Base-by-base conservation (phyloP, 2,113 vertebrate species). In the Protobothrops mucrosquamatus region DNA sequence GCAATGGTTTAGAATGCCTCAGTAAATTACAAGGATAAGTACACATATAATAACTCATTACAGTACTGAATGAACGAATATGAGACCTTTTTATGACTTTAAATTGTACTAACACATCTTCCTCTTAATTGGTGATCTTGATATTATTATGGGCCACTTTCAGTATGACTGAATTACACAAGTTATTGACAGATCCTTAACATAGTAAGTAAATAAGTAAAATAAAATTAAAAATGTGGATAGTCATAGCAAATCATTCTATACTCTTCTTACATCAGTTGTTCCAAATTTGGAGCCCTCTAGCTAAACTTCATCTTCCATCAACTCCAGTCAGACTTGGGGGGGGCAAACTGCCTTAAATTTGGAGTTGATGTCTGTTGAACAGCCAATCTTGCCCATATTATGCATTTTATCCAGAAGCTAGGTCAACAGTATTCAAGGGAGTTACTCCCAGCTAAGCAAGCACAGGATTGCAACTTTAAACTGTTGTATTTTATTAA, bases 401-500 rank as follows among this genome's bases (percentile, higher is more conserved):
- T 81, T 43, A 81, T 51, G 29, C 55, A 87, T 64, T 52, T 87
- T 52, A 64, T 20, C n/a, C 43, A 61, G 18, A 81, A 89, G 23
- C 15, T 20, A 39, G 51, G 23, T 6, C 48, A 52, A 92, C 15
- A 39, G 86, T 43, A 51, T 74, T 85, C 12, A 39, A 23, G 46
- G 46, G 81, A 34, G 14, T 89, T 89, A 46, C 46, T 61, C 46
- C 88, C 43, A 90, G 29, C 23, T 52, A 52, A 86, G 5, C 6
- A 24, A 26, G 23, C 14, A 90, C 11, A 57, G 54, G 23, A 56
- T 46, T 46, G 5, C 52, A 81, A 43, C 8, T 23, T 10, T 52
- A 52, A 93, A 91, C 26, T 55, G 87, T 93, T 90, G 61, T 90
- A 91, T 95, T 94, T 95, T 96, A 96, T 97, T 95, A 97, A 95